Evolutionary conservation across 2,888 invertebrate species (phyloP).

Genomic region (Eledona agricola): DNA sequence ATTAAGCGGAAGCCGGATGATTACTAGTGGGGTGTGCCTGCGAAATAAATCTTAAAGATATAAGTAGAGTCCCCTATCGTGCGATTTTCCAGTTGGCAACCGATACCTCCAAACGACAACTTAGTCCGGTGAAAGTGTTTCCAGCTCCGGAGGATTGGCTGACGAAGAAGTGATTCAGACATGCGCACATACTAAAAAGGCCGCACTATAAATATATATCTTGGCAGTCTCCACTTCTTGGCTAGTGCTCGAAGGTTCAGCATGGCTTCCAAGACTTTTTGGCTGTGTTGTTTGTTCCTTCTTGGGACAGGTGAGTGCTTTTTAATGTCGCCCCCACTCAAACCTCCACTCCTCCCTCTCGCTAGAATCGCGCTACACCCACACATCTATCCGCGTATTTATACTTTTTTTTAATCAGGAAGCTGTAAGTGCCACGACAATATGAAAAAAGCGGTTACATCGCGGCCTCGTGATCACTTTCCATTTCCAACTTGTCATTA

Average conservation of each 20-base stretch:
- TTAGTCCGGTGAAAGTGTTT: constrained; percentile 56
- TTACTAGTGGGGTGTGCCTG: too few species aligned
- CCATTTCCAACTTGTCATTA: constrained; percentile 22
- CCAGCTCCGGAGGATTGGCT: constrained; percentile 47
- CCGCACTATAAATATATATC: constrained; percentile 63
- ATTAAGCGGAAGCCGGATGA: too few species aligned
- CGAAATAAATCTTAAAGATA: constrained; percentile 44
- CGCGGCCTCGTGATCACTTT: constrained; percentile 18
- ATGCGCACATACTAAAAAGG: constrained; percentile 58
- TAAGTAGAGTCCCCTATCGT: constrained; percentile 61
- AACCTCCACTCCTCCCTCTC: constrained; percentile 3
- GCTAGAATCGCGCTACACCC: constrained; percentile 2
- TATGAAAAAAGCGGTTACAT: constrained; percentile 20
- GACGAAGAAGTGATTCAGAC: constrained; percentile 48
- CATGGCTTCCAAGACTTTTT: constrained; percentile 62
- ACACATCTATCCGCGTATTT: background rate
- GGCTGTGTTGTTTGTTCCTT: constrained; percentile 62
- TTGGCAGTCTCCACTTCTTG: constrained; percentile 60
- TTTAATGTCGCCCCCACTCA: constrained; percentile 26
- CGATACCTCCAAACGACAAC: constrained; percentile 43
- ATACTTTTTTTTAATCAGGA: constrained; percentile 13
- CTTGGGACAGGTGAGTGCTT: constrained; percentile 60
- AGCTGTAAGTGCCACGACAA: constrained; percentile 11
- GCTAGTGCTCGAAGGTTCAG: constrained; percentile 60
- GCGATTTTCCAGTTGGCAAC: constrained; percentile 51